Evolutionary conservation across 2,797 vertebrate species (phyloP).

Genomic region (Crax fasciolata): DNA sequence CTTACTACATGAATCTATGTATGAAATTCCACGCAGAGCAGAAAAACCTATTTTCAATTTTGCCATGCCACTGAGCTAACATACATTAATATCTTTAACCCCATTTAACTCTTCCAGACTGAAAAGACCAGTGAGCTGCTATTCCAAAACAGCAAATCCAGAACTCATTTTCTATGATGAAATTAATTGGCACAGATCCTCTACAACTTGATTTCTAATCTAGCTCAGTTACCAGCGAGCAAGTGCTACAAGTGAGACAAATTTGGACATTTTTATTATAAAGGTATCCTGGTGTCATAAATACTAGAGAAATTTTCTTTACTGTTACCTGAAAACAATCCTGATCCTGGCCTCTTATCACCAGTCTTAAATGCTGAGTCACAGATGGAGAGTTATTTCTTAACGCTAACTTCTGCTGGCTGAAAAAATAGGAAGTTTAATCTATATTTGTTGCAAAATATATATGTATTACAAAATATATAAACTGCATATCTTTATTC

Average conservation of each 20-base stretch:
- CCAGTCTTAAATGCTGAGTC: slow-evolving; percentile 90
- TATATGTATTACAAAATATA: neutral
- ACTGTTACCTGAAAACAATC: slow-evolving; percentile 94
- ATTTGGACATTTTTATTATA: neutral
- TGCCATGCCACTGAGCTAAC: no score
- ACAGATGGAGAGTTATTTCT: slow-evolving; percentile 89
- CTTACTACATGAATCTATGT: neutral
- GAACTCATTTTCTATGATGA: neutral
- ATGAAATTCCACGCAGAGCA: neutral
- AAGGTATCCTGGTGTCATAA: neutral
- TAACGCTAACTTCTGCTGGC: slow-evolving; percentile 93
- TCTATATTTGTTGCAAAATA: neutral
- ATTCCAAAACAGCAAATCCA: neutral
- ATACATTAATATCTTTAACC: neutral
- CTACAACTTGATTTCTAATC: neutral
- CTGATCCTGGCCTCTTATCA: slow-evolving; percentile 95
- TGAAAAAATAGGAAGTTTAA: slow-evolving; percentile 75
- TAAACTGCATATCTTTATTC: neutral
- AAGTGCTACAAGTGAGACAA: neutral
- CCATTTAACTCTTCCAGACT: neutral
- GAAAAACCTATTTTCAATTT: neutral
- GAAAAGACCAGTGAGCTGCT: neutral
- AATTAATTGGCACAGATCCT: neutral
- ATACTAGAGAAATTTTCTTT: neutral
- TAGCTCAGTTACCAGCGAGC: neutral